These are phyloP conservation scores for Microcebus ravelobensis DNA, from an alignment of 2,113 vertebrate species.

Conservation along the genomic window DNA sequence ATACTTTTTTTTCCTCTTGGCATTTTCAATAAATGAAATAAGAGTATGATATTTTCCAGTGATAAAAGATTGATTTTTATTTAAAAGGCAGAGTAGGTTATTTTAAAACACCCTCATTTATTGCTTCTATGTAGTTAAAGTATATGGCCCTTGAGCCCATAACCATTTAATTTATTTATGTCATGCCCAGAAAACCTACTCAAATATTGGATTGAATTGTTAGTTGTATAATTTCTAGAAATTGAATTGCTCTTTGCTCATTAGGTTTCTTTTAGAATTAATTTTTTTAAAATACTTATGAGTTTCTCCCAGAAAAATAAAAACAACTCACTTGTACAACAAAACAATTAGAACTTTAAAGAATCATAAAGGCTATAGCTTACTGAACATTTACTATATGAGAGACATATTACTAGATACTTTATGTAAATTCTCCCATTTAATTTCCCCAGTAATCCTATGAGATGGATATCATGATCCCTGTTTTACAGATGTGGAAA, in stretches of 20 bases:
- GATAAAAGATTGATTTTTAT: conserved; percentile 69
- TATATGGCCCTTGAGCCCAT: neutral
- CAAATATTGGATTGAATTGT: conserved; percentile 13
- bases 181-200: neutral
- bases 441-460: neutral
- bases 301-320: neutral
- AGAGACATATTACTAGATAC: neutral
- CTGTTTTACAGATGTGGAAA: neutral
- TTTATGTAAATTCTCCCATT: neutral
- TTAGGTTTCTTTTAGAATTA: neutral
- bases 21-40: conserved; percentile 72
- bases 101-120: conserved; percentile 54
- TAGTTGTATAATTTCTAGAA: conserved; percentile 30
- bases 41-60: conserved; percentile 64
- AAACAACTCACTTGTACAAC: neutral
- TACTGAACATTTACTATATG: neutral
- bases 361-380: neutral
- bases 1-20: conserved; percentile 51
- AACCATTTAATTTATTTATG: neutral
- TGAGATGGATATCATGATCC: neutral
- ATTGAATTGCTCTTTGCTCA: conserved; percentile 36
- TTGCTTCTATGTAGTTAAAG: conserved; percentile 31
- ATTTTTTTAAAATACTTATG: neutral
- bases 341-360: neutral
- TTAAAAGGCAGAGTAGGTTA: conserved; percentile 12